Base-by-base conservation (phyloP, 2,797 vertebrate species). In the Pipistrellus pygmaeus region DNA sequence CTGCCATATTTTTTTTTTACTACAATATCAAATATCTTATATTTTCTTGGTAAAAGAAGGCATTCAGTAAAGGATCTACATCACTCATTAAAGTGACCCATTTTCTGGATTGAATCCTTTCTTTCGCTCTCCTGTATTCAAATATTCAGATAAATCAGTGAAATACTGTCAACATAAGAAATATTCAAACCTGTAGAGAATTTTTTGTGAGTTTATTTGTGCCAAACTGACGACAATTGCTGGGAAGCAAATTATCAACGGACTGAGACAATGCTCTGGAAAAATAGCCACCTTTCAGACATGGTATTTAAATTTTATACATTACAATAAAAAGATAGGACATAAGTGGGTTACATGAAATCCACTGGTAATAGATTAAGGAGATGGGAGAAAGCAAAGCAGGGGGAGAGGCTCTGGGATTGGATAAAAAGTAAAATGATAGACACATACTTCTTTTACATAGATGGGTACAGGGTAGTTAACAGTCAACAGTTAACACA, bases 91-190 rank as follows among this genome's bases (percentile, higher is more conserved):
- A 23, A 44, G 38, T 71, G 53, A 84, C 17, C 8, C 60, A 76
- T 89, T 95, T 95, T 93, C 55, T 62, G n/a, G 8, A 0, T 6
- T 88, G 30, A 89, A 89, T 84, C 15, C 10, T 83, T 7, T 87
- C 8, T 17, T 8, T 89, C 84, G n/a, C 18, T 44, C 44, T 80
- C 48, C 4, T 51, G 20, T 23, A 86, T 83, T 91, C 46, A 86
- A 46, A 75, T 93, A 82, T 38, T 88, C 23, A 94, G 48, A 88
- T 51, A 76, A 91, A 80, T 91, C 82, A 35, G n/a, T 68, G 9
- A 66, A 32, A 66, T 66, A 18, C 17, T 66, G 64, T 66, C n/a
- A 66, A 66, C 8, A 7, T 64, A 64, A 64, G 15, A 64, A 64
- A 64, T n/a, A 66, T 66, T 64, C 64, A 66, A 66, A 18, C n/a